A percentile compares a stretch with the other conserved stretches of the same genome.
Evolutionary conservation across 2,888 invertebrate species (phyloP).

Genomic region (Cyclophora albipunctata): DNA sequence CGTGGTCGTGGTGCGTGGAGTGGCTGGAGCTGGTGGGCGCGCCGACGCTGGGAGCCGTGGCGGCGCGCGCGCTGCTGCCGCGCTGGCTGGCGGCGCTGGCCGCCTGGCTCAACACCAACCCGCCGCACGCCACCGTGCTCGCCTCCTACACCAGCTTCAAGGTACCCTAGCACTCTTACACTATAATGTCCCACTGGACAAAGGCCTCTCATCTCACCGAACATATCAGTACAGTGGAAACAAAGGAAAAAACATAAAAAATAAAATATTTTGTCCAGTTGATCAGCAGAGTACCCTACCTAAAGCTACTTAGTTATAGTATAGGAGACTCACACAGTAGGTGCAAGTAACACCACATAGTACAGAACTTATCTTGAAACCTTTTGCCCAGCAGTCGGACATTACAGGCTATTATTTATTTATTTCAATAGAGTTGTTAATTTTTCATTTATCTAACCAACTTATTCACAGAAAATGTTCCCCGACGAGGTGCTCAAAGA

Average conservation of each 20-base stretch:
- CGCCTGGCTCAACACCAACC: conserved; percentile 93
- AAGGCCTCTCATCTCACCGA: no score
- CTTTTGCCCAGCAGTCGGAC: no score
- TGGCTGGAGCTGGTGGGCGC: conserved; percentile 92
- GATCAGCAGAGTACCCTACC: no score
- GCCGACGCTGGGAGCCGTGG: conserved; percentile 83
- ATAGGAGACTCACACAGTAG: no score
- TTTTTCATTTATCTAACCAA: no score
- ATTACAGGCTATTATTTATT: no score
- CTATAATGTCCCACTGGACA: no score
- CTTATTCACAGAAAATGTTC: conserved; percentile 53
- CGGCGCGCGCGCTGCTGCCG: conserved; percentile 94
- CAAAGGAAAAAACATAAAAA: neutral
- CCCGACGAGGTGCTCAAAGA: conserved; percentile 63
- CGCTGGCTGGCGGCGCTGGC: conserved; percentile 91
- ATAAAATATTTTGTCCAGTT: no score
- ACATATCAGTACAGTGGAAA: neutral
- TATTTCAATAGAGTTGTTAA: no score
- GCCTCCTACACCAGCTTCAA: conserved; percentile 66
- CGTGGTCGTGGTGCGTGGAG: conserved; percentile 96
- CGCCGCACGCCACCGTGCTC: conserved; percentile 92
- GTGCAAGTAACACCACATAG: no score
- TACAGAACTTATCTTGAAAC: no score
- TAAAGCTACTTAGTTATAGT: no score
- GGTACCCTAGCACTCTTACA: conserved; percentile 27